Evolutionary conservation across 53 echinoderm and acorn worm genomes (phyloP).

Genomic region (Hippasteria phrygiana): DNA sequence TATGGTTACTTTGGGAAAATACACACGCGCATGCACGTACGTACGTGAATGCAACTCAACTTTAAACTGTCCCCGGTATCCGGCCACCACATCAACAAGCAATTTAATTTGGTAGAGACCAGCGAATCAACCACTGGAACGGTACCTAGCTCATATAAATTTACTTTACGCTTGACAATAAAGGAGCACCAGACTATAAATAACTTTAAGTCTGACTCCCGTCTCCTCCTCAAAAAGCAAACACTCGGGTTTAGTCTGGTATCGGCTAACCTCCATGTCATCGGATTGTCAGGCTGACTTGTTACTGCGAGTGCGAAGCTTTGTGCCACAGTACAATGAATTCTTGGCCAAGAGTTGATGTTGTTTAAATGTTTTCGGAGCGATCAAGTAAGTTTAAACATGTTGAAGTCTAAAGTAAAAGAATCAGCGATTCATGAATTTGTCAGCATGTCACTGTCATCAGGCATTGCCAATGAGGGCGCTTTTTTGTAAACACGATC

Average conservation of each 20-base stretch:
- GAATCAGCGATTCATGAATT: no score
- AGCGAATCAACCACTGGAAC: neutral
- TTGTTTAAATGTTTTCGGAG: no score
- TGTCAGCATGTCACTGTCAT: no score
- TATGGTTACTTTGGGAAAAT: no score
- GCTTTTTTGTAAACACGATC: no score
- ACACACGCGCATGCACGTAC: neutral
- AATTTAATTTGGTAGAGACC: neutral
- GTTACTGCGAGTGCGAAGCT: no score
- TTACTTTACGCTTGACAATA: neutral
- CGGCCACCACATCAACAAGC: neutral
- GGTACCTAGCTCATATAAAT: neutral
- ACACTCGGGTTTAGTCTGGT: conserved; percentile 26
- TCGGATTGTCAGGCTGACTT: neutral
- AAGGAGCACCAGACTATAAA: conserved; percentile 11
- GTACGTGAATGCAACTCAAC: neutral
- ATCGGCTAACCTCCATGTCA: conserved; percentile 39
- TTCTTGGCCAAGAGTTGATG: no score
- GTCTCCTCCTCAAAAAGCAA: neutral
- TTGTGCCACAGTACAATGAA: no score
- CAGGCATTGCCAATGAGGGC: no score
- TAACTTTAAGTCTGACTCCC: conserved; percentile 13
- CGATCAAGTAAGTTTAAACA: no score
- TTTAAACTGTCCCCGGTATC: conserved; percentile 18
- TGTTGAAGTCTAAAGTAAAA: no score